Base-by-base conservation (phyloP, 2,888 invertebrate species). In the Drosophila gaucha region DNA sequence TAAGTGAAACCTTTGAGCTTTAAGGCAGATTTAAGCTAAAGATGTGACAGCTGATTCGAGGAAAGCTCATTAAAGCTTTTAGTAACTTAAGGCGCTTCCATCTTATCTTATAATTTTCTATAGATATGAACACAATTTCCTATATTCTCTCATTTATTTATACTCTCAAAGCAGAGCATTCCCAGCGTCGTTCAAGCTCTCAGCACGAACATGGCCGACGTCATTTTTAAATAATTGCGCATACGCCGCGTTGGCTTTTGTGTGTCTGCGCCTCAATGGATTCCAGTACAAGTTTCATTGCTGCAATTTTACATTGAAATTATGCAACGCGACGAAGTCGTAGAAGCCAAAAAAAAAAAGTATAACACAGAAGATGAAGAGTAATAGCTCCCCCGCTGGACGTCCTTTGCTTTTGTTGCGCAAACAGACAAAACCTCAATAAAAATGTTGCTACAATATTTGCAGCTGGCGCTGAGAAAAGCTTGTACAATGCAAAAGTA, bases 361-460 rank as follows among this genome's bases (percentile, higher is more conserved):
- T 24, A 44, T 20, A 33, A 18, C 8, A 14, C 35, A 38, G 30
- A 8, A 44, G 35, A 65, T 65, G 65, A 70, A 75, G 76, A 73
- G 76, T 73, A 73, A 74, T 77, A 77, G 69, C 66, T 64, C 78
- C 63, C 70, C 41, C 80, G 66, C 59, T 44, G 65, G 50, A 71
- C 64, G 64, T 57, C 74, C 64, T 63, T 52, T 59, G 84, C 78
- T 66, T 75, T 87, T 85, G 87, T 83, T 87, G 86, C 54, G 64
- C 88, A 83, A 78, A 85, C 83, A 85, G 68, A 87, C 86, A 87
- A 85, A 83, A 87, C 88, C 88, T 87, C 88, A 87, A 83, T 85
- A 87, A 87, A 87, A 87, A 83, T 84, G 85, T 86, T 86, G 78
- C 80, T 77, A 86, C 80, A 87, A 82, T 82, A 87, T 80, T 82